A percentile compares a stretch with the other conserved stretches of the same genome.
These are phyloP conservation scores for Hippoglossus stenolepis DNA, from an alignment of 2,113 vertebrate species.

Conservation along the genomic window DNA sequence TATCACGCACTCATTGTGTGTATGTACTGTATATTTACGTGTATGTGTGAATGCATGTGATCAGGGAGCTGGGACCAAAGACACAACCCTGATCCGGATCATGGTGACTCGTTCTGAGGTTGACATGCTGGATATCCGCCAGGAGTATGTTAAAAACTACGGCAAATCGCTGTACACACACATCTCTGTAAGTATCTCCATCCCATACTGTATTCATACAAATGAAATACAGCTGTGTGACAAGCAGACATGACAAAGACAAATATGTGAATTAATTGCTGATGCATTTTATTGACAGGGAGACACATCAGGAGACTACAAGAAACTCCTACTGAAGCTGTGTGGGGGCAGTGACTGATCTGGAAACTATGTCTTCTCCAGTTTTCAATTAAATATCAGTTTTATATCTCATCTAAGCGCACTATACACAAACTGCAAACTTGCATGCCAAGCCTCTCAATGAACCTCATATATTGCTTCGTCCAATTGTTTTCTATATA, in stretches of 20 bases:
- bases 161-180: slow-evolving; percentile 92
- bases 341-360: slow-evolving; percentile 95
- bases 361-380: background rate
- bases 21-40: background rate
- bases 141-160: slow-evolving; percentile 90
- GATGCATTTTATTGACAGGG: slow-evolving; percentile 80
- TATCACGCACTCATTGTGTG: background rate
- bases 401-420: slow-evolving; percentile 36
- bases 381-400: slow-evolving; percentile 22
- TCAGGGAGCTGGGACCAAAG: slow-evolving; percentile 94
- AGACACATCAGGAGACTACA: slow-evolving; percentile 97
- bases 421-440: slow-evolving; percentile 37
- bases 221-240: background rate
- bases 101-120: slow-evolving; percentile 96
- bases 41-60: background rate
- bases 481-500: slow-evolving; percentile 35
- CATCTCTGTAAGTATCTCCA: slow-evolving; percentile 87
- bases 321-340: slow-evolving; percentile 94
- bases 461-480: slow-evolving; percentile 37
- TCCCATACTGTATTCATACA: background rate
- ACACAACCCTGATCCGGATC: slow-evolving; percentile 93
- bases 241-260: background rate
- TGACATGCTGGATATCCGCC: slow-evolving; percentile 93
- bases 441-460: slow-evolving; percentile 63
- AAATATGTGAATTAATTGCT: slow-evolving; percentile 5